Percentiles rank a stretch among this genome's conserved stretches.
phyloP scores from a whole-genome alignment of 2,113 vertebrate genomes.

The Bujurquina vittata region DNA sequence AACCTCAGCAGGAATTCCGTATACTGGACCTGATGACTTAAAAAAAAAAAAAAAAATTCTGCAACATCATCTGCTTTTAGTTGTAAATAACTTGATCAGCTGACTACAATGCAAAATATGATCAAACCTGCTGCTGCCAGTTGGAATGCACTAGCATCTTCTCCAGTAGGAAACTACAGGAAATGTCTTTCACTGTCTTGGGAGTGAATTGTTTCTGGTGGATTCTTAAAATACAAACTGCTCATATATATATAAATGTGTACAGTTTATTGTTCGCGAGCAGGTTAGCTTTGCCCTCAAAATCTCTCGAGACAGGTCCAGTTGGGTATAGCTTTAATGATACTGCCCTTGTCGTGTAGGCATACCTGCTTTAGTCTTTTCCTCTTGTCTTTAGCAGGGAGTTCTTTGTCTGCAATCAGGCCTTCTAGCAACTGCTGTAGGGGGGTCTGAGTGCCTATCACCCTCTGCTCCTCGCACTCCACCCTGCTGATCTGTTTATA shows the following conservation, averaged over 20 bases:
- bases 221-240: background rate
- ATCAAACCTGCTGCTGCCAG: background rate
- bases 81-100: background rate
- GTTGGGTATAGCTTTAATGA: background rate
- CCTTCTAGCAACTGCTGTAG: slow-evolving; percentile 72
- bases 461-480: slow-evolving; percentile 63
- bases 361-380: slow-evolving; percentile 74
- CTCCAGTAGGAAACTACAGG: background rate
- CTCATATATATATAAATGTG: background rate
- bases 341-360: background rate
- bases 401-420: slow-evolving; percentile 73
- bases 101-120: background rate
- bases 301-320: background rate
- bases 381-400: slow-evolving; percentile 71
- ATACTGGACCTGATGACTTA: background rate
- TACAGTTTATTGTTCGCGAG: background rate
- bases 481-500: slow-evolving; percentile 65
- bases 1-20: background rate
- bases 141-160: background rate
- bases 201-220: background rate
- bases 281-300: background rate
- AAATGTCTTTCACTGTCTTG: background rate
- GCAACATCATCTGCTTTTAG: background rate
- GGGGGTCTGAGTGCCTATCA: slow-evolving; percentile 70
- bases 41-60: background rate